A percentile compares a stretch with the other conserved stretches of the same genome.
Evolutionary conservation across 2,888 invertebrate species (phyloP).

Genomic region (Caenorhabditis panamensis): DNA sequence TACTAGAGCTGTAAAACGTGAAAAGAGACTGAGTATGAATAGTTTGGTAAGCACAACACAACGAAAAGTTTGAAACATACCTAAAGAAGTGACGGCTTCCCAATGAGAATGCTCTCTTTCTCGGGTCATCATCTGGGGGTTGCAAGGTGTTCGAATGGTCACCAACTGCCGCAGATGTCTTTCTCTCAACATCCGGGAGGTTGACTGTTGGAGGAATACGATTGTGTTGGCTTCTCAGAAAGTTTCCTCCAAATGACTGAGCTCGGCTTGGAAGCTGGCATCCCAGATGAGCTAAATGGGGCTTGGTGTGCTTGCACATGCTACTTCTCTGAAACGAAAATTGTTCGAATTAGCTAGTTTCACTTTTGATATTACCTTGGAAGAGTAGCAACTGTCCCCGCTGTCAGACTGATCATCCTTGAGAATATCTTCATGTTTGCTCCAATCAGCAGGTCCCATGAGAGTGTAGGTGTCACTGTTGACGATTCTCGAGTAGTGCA

Average conservation of each 20-base stretch:
- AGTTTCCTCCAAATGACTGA: slow-evolving; percentile 40
- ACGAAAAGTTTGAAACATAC: slow-evolving; percentile 49
- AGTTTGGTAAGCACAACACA: not conserved
- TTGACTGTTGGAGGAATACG: slow-evolving; percentile 64
- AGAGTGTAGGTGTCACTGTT: slow-evolving; percentile 20
- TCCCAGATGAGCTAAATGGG: slow-evolving; percentile 17
- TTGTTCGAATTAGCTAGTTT: too few relatives aligned
- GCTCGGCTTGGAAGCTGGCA: slow-evolving; percentile 40
- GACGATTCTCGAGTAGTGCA: not conserved
- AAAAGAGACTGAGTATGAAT: not conserved
- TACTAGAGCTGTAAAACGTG: slow-evolving; percentile 34
- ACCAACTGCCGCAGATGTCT: slow-evolving; percentile 27
- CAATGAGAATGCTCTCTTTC: slow-evolving; percentile 75
- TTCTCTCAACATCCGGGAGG: slow-evolving; percentile 34
- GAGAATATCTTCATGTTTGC: slow-evolving; percentile 1
- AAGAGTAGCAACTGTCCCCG: slow-evolving; percentile 74
- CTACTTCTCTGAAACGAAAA: slow-evolving; percentile 21
- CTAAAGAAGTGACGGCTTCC: slow-evolving; percentile 72
- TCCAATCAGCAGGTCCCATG: slow-evolving; percentile 44
- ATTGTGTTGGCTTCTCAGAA: slow-evolving; percentile 5
- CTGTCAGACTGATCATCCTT: slow-evolving; percentile 67
- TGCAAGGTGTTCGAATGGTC: slow-evolving; percentile 28
- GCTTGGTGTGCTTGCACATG: slow-evolving; percentile 8
- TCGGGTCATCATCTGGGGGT: slow-evolving; percentile 66
- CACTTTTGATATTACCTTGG: too few relatives aligned